Conservation (phyloP, 2,113 vertebrate species). For the Dipodomys stephensi region DNA sequence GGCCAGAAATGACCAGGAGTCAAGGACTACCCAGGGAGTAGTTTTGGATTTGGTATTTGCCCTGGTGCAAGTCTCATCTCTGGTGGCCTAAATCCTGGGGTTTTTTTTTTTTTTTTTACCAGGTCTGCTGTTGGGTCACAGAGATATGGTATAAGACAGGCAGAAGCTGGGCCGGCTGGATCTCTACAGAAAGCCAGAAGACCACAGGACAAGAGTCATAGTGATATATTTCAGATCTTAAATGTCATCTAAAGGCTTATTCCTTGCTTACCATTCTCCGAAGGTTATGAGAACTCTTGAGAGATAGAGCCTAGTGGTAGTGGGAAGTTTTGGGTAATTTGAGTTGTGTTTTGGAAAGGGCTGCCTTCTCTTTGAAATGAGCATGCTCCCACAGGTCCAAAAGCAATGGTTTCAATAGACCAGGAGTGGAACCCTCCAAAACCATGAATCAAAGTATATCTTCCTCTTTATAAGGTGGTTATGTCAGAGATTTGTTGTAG, state of each 20-base stretch:
- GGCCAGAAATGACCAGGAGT: background rate
- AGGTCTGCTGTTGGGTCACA: background rate
- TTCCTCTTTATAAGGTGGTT: background rate
- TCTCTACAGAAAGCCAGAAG: background rate
- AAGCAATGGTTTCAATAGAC: background rate
- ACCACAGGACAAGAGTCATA: background rate
- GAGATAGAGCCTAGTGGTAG: no score
- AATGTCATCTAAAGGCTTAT: background rate
- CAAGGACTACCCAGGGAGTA: background rate
- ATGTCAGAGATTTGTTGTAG: background rate
- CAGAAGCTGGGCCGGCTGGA: background rate
- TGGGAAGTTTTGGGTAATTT: no score
- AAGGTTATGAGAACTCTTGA: background rate
- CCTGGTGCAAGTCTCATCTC: background rate
- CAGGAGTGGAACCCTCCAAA: background rate
- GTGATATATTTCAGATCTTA: background rate
- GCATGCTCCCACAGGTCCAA: background rate
- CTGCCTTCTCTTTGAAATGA: no score
- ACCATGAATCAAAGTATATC: background rate
- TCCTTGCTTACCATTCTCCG: background rate
- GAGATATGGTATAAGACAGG: background rate
- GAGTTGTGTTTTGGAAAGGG: background rate
- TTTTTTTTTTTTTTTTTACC: no score
- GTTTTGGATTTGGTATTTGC: background rate
- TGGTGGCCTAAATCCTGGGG: background rate